Evolutionary conservation across 2,113 vertebrate genomes (phyloP), one percentile per base, ranked within the genome.

Genomic region (Ciconia stormi): DNA sequence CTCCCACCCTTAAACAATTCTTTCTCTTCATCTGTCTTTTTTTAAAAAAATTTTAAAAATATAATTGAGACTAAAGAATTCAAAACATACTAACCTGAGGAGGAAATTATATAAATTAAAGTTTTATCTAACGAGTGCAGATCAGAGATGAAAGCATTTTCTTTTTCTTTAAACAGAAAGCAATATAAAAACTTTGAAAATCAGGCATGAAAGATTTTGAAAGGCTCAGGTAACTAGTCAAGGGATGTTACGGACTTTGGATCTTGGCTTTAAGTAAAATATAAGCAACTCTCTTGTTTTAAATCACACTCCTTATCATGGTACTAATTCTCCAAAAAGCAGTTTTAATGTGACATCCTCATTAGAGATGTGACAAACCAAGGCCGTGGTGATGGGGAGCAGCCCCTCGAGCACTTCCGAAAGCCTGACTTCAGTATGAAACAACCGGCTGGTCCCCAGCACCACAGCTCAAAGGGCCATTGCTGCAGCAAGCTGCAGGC

Each of bases 251-350:
- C 42, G n/a, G 55, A 59, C 46, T 84, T 82, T 58, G 59, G 17
- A 81, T 71, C 82, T 89, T 79, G 44, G 25, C 52, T 94, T 70
- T 73, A 74, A 96, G 38, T 50, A 91, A 94, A 89, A 93, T 46
- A n/a, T 4, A 78, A 61, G 5, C 21, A n/a, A 82, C 13, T 42
- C 3, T 80, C 5, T 47, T 76, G 47, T 89, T 30, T 85, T 82
- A 72, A 80, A 80, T 30, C 34, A 67, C 20, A 17, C 23, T 74
- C 22, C 22, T 86, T 15, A 40, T 59, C 21, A 56, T 4, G 8
- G 71, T 25, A 46, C 10, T 69, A n/a, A 63, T 63, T 56, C 30
- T 77, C 38, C 10, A 71, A 71, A 84, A 82, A 34, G 3, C 5
- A 34, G 21, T 84, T 95, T 83, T 49, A 63, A 73, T 49, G 50